Percentiles rank a stretch among this genome's conserved stretches.
Conservation (phyloP, 1,140 invertebrate species). For the Hyles vespertilio region DNA sequence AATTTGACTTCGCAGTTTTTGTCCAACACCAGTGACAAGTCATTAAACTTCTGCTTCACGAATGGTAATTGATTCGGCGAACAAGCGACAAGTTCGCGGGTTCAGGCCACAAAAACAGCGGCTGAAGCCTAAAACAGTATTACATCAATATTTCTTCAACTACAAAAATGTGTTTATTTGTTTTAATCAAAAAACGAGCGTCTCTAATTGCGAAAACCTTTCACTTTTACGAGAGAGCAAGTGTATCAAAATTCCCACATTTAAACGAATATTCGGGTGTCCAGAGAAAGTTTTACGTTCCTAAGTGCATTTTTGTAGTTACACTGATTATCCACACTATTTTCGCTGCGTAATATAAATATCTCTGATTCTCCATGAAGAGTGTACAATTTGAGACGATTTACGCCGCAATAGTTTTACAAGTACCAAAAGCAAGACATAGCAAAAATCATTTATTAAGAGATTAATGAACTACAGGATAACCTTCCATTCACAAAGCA, state of each 20-base stretch:
- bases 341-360: too few relatives aligned
- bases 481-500: too few relatives aligned
- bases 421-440: too few relatives aligned
- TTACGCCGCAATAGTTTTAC: too few relatives aligned
- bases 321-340: too few relatives aligned
- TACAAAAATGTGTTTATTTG: too few relatives aligned
- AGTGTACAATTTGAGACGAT: too few relatives aligned
- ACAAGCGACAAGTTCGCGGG: background rate
- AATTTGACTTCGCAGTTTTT: conserved; percentile 1
- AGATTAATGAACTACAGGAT: too few relatives aligned
- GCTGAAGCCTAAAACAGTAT: background rate
- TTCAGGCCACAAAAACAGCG: background rate
- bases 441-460: too few relatives aligned
- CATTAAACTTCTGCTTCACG: conserved; percentile 1
- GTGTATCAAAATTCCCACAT: conserved; percentile 1
- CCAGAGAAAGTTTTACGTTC: conserved; percentile 3
- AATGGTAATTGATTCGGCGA: conserved; percentile 1
- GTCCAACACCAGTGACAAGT: conserved; percentile 1
- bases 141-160: too few relatives aligned
- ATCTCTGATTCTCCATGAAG: too few relatives aligned
- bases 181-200: background rate
- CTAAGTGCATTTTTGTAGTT: background rate
- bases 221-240: conserved; percentile 8
- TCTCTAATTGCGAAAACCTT: conserved; percentile 2
- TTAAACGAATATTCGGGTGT: conserved; percentile 3